These are phyloP conservation scores for Muscicapa adusta DNA, from an alignment of 2,113 vertebrate species.

Conservation along the genomic window DNA sequence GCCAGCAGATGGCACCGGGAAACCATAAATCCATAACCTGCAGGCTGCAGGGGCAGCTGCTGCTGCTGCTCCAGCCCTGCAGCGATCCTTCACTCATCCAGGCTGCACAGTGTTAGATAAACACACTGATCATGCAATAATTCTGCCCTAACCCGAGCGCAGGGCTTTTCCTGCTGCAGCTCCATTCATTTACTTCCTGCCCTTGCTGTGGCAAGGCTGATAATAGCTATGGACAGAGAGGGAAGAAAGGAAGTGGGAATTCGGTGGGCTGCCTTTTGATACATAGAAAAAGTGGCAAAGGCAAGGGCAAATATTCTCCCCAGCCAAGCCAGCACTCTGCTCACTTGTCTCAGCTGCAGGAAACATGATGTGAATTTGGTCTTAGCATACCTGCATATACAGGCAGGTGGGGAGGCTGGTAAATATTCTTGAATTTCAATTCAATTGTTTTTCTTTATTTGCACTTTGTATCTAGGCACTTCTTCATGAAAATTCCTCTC, in stretches of 20 bases:
- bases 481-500: not conserved
- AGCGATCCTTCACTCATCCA: not conserved
- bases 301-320: not conserved
- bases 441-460: not conserved
- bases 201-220: not conserved
- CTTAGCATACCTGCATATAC: not conserved
- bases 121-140: not conserved
- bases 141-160: not conserved
- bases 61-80: not conserved
- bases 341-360: not conserved
- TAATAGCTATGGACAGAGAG: not conserved
- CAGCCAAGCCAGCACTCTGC: not conserved
- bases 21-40: not conserved
- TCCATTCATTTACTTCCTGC: not conserved
- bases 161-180: not conserved
- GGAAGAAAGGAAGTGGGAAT: not conserved
- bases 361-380: not conserved
- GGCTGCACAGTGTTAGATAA: fast-evolving
- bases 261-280: not conserved
- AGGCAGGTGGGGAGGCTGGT: not conserved
- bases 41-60: too few species aligned
- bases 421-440: not conserved
- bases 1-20: conserved; percentile 65
- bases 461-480: not conserved
- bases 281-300: not conserved